Evolutionary conservation across 1,140 invertebrate species (phyloP).

Genomic region (Bombus fervidus): DNA sequence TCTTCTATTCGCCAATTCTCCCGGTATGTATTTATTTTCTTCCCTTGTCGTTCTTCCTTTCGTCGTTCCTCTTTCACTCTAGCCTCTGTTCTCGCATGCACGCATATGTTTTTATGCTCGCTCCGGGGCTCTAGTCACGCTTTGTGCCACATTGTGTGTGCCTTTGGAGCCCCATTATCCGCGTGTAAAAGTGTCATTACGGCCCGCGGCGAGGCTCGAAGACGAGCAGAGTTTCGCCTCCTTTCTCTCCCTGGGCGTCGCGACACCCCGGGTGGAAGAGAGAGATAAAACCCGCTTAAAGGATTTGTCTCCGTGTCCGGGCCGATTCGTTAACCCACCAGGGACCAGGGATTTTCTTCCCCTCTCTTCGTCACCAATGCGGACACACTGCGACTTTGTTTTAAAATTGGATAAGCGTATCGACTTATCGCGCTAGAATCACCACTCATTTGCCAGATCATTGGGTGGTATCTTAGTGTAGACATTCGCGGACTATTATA

Average conservation of each 20-base stretch:
- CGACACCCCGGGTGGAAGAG: not conserved
- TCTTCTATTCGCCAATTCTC: not conserved
- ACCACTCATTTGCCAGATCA: not conserved
- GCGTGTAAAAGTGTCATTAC: slow-evolving; percentile 72
- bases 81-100: slow-evolving; percentile 28
- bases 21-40: not conserved
- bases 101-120: slow-evolving; percentile 63
- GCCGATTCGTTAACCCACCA: slow-evolving; percentile 43
- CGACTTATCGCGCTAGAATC: slow-evolving; percentile 7
- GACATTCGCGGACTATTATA: not conserved
- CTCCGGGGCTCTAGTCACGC: slow-evolving; percentile 59
- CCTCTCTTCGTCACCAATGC: no score
- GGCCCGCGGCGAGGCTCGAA: slow-evolving; percentile 33
- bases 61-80: not conserved
- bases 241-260: not conserved
- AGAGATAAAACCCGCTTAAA: slow-evolving; percentile 41
- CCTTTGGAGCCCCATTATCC: slow-evolving; percentile 69
- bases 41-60: not conserved
- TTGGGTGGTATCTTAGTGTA: not conserved
- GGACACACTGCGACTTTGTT: slow-evolving; percentile 8
- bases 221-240: not conserved
- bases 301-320: slow-evolving; percentile 46
- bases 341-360: slow-evolving; percentile 28
- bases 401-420: slow-evolving; percentile 38
- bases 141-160: slow-evolving; percentile 69